Evolutionary conservation across 2,113 vertebrate species (phyloP).

Genomic region (Turnix velox): DNA sequence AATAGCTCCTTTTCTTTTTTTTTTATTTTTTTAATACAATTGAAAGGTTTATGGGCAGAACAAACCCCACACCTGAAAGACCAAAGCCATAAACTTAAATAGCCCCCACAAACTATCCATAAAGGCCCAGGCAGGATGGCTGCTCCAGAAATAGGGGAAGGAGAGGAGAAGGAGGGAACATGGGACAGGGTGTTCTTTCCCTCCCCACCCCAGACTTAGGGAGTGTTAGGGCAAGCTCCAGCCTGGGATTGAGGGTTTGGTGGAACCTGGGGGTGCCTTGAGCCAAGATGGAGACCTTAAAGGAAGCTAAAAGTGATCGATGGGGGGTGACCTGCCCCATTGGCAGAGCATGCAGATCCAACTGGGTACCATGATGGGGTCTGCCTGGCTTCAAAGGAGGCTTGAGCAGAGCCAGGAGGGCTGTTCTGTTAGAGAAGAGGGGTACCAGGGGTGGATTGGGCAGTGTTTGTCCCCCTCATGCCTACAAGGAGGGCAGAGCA

Average conservation of each 20-base stretch:
- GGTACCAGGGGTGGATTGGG: too few relatives aligned
- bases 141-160: not conserved
- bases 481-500: not conserved
- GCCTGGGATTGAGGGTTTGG: not conserved
- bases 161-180: not conserved
- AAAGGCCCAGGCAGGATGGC: not conserved
- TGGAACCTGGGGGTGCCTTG: not conserved
- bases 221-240: not conserved
- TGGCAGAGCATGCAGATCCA: not conserved
- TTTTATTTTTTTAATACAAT: not conserved
- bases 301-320: not conserved
- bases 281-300: not conserved
- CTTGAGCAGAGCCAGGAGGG: not conserved
- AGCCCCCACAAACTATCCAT: not conserved
- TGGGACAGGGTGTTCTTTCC: not conserved
- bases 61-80: not conserved
- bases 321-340: not conserved
- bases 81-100: not conserved
- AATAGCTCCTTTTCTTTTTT: not conserved
- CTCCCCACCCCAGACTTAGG: fast-evolving
- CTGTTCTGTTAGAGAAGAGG: not conserved
- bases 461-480: fast-evolving
- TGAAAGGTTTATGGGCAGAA: not conserved
- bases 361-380: fast-evolving
- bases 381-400: not conserved